Evolutionary conservation across 2,113 vertebrate species (phyloP).

Genomic region (Rousettus leschenaultii): DNA sequence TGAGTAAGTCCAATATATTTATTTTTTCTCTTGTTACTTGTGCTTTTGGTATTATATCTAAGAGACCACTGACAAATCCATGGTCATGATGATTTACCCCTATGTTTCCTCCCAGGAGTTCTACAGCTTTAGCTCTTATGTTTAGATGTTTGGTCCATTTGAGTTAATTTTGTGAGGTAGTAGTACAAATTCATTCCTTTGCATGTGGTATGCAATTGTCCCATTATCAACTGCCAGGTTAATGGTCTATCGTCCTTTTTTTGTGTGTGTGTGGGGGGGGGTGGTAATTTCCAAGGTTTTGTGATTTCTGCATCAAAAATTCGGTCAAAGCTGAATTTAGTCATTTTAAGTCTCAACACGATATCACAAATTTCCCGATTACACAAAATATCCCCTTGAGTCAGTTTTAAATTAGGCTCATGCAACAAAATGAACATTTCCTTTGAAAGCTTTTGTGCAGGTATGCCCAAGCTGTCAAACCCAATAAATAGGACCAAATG

Average conservation of each 20-base stretch:
- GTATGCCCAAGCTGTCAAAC: background rate
- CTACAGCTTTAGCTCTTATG: background rate
- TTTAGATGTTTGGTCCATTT: background rate
- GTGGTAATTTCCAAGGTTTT: background rate
- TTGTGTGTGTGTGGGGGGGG: background rate
- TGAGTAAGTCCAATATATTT: background rate
- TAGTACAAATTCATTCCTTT: background rate
- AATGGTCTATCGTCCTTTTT: background rate
- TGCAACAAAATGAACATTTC: conserved; percentile 31
- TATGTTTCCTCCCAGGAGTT: background rate
- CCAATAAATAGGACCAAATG: background rate
- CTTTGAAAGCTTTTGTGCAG: conserved; percentile 8
- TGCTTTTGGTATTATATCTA: background rate
- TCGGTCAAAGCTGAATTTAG: background rate
- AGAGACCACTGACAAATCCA: background rate
- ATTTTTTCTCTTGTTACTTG: background rate
- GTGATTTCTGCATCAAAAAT: background rate
- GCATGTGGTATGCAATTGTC: background rate
- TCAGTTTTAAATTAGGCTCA: conserved; percentile 30
- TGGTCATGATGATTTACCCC: background rate
- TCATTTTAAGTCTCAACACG: conserved; percentile 15
- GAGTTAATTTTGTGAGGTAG: background rate
- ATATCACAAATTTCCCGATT: accelerated
- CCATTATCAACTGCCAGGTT: background rate
- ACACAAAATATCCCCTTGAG: background rate